Conservation (phyloP, 2,113 vertebrate genomes). For the Acinonyx jubatus region DNA sequence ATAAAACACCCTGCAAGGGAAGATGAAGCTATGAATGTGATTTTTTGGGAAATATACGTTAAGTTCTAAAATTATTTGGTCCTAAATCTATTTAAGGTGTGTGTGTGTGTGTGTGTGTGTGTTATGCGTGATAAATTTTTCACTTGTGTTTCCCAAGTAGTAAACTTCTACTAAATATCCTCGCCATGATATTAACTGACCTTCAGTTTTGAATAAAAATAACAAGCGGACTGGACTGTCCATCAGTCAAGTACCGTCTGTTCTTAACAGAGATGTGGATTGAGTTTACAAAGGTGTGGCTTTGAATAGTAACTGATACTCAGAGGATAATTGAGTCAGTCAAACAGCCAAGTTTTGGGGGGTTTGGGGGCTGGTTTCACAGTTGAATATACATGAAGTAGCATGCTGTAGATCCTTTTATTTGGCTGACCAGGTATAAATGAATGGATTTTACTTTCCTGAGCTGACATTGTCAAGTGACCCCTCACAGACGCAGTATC, state of each 20-base stretch:
- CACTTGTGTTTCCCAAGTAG: background rate
- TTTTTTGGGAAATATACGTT: background rate
- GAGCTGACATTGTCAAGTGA: background rate
- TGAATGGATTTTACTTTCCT: background rate
- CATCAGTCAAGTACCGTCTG: background rate
- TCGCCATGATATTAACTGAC: background rate
- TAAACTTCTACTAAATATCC: background rate
- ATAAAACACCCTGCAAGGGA: background rate
- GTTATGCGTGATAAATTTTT: background rate
- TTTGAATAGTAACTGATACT: background rate
- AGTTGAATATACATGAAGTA: background rate
- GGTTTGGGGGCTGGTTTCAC: background rate
- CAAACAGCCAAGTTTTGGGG: background rate
- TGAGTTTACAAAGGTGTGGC: background rate
- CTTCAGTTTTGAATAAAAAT: background rate
- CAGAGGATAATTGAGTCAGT: background rate
- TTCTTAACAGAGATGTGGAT: background rate
- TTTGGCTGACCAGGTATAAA: background rate
- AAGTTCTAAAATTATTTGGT: constrained; percentile 26
- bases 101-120: background rate
- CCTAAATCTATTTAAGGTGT: background rate
- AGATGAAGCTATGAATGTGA: background rate
- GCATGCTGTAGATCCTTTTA: background rate
- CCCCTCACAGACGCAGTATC: background rate
- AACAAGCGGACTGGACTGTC: background rate